These are phyloP conservation scores for Loriculus beryllinus DNA, from an alignment of 2,797 vertebrate species.

Conservation along the genomic window DNA sequence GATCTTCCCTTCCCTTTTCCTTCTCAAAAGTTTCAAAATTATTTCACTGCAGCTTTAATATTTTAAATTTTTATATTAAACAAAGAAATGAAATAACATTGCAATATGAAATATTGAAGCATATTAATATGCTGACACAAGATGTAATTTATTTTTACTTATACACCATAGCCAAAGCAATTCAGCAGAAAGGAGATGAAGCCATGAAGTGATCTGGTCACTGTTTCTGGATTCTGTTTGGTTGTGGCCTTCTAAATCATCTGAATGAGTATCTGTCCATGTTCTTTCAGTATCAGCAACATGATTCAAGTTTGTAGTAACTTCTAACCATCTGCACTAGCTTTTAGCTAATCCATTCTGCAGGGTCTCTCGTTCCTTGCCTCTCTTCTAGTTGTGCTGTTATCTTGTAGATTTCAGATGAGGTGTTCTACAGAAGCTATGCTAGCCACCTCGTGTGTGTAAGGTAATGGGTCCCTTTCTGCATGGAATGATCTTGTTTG, in stretches of 20 bases:
- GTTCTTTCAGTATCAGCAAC: not conserved
- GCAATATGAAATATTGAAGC: not conserved
- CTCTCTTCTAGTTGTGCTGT: not conserved
- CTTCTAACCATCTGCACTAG: not conserved
- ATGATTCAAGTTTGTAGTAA: not conserved
- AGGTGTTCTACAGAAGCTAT: not conserved
- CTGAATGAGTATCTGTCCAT: not conserved
- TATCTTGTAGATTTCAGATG: not conserved
- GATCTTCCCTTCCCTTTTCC: not conserved
- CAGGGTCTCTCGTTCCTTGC: not conserved
- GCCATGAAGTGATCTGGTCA: not conserved
- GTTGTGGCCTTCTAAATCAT: not conserved
- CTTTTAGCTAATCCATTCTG: not conserved
- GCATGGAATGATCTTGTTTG: not conserved
- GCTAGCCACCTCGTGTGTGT: not conserved
- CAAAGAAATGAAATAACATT: not conserved
- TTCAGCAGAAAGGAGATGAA: not conserved
- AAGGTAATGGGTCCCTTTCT: not conserved
- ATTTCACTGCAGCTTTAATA: not conserved
- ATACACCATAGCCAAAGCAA: not conserved
- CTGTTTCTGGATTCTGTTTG: not conserved
- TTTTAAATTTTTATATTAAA: not conserved
- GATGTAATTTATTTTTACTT: not conserved
- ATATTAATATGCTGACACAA: not conserved
- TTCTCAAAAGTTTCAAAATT: not conserved